Percentiles rank a stretch among this genome's conserved stretches.
Conservation (phyloP, 1,140 invertebrate genomes). For the Zaprionus africanus region DNA sequence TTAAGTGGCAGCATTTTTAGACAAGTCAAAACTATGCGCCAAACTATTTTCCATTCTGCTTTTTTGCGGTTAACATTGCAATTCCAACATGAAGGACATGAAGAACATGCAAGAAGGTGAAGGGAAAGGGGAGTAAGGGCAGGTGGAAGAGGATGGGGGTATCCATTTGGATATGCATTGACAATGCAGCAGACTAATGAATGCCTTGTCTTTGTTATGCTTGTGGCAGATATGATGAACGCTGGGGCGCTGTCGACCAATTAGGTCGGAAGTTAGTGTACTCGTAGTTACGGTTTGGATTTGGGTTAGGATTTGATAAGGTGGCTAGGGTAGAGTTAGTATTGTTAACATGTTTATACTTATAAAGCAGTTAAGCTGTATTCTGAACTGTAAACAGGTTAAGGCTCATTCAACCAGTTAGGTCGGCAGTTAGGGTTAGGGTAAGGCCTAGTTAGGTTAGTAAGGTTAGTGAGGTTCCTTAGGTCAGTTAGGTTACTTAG, state of each 20-base stretch:
- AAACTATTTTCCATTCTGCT: conserved; percentile 39
- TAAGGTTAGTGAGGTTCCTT: no score
- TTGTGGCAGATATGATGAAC: not conserved
- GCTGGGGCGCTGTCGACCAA: no score
- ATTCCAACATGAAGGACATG: conserved; percentile 6
- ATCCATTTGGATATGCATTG: not conserved
- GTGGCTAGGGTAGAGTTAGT: no score
- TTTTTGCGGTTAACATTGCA: conserved; percentile 32
- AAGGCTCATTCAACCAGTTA: no score
- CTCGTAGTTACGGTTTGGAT: no score
- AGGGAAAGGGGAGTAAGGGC: not conserved
- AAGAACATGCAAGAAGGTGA: not conserved
- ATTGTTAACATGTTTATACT: not conserved
- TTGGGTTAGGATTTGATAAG: no score
- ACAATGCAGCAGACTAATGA: not conserved
- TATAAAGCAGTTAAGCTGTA: accelerated
- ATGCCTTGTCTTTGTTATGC: not conserved
- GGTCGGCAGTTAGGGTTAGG: no score
- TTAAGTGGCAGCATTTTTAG: conserved; percentile 68
- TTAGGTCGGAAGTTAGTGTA: not conserved
- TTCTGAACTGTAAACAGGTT: no score
- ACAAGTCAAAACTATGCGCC: conserved; percentile 50
- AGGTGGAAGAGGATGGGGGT: not conserved
- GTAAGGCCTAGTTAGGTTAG: no score
- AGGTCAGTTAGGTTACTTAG: no score